Conservation (phyloP, 1,140 invertebrate species). For the Euura lappo region DNA sequence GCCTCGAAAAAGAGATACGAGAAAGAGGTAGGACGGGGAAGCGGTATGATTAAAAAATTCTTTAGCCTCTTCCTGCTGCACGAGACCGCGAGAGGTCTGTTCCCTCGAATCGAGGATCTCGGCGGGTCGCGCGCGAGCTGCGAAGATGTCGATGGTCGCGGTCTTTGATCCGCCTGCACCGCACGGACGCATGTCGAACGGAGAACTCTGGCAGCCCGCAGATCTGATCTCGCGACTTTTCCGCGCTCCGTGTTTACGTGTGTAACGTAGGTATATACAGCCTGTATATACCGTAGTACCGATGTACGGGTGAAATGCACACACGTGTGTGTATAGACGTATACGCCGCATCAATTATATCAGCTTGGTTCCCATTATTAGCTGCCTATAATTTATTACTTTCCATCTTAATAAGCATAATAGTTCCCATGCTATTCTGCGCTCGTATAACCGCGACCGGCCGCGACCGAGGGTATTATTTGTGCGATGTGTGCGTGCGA, state of each 20-base stretch:
- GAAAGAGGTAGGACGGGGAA: background rate
- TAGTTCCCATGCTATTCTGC: constrained; percentile 54
- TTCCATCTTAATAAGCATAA: constrained; percentile 61
- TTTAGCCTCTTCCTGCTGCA: background rate
- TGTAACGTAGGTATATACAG: too few species aligned
- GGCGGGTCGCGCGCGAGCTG: too few species aligned
- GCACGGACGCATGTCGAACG: too few species aligned
- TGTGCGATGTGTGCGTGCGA: constrained; percentile 35
- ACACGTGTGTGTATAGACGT: background rate
- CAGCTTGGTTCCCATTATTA: constrained; percentile 52
- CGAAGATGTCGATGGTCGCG: too few species aligned
- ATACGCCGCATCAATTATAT: constrained; percentile 5
- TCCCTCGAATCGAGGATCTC: too few species aligned
- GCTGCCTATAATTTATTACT: constrained; percentile 60
- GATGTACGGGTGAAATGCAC: too few species aligned
- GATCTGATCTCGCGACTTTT: background rate
- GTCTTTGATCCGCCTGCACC: too few species aligned
- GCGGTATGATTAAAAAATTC: background rate
- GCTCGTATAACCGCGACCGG: background rate
- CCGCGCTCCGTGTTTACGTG: too few species aligned
- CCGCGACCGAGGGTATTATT: constrained; percentile 33
- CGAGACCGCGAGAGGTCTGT: too few species aligned
- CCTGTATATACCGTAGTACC: too few species aligned
- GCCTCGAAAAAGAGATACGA: too few species aligned
- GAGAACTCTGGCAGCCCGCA: too few species aligned